phyloP scores from a whole-genome alignment of 1,140 invertebrate genomes.

The Bombus consobrinus region DNA sequence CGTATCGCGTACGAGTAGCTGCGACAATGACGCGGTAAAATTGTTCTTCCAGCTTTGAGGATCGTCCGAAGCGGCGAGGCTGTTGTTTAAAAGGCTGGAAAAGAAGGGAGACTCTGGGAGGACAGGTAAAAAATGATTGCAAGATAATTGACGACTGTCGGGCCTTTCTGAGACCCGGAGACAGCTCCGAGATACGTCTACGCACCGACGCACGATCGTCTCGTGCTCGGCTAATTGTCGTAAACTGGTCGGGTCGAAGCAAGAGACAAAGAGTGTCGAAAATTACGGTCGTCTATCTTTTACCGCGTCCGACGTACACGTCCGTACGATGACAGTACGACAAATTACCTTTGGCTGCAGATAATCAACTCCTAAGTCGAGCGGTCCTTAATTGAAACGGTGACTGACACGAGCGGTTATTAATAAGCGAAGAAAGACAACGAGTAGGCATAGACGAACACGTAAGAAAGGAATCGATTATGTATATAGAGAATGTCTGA shows the following conservation, averaged over 20 bases:
- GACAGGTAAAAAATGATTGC: constrained; percentile 54
- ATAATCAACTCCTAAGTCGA: constrained; percentile 30
- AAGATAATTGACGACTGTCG: constrained; percentile 64
- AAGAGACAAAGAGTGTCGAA: constrained; percentile 58
- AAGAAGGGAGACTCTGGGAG: constrained; percentile 13
- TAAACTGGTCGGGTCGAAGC: constrained; percentile 35
- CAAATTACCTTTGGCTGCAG: constrained; percentile 45
- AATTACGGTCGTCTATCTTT: constrained; percentile 37
- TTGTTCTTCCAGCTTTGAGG: neutral
- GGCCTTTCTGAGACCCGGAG: constrained; percentile 3
- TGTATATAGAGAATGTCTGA: too few relatives aligned
- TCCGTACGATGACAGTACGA: constrained; percentile 53
- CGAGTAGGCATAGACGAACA: neutral
- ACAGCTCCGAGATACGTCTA: constrained; percentile 7
- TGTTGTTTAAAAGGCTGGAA: neutral
- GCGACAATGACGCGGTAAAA: too few relatives aligned
- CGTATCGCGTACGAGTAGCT: too few relatives aligned
- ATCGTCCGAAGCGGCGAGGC: neutral
- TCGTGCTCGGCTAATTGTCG: constrained; percentile 56
- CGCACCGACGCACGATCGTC: constrained; percentile 22
- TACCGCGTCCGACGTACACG: neutral
- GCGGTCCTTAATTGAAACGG: constrained; percentile 50
- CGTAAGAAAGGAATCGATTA: constrained; percentile 29
- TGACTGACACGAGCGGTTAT: constrained; percentile 57
- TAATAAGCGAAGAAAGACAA: constrained; percentile 21